These are phyloP conservation scores for Sclerurus mexicanus DNA, from an alignment of 2,113 vertebrate species.

Conservation along the genomic window DNA sequence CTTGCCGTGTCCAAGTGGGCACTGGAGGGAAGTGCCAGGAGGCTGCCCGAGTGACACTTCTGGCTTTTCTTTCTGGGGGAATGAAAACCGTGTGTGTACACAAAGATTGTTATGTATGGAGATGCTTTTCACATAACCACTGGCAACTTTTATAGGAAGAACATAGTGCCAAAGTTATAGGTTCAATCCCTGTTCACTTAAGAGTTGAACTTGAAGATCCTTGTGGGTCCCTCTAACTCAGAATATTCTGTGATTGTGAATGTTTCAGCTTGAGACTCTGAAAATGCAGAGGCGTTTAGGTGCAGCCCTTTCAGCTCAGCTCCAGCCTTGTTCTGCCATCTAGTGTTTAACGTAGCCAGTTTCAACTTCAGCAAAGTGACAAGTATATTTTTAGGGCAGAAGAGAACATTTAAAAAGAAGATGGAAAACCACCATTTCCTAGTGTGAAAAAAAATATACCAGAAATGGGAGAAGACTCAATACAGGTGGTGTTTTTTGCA, in stretches of 20 bases:
- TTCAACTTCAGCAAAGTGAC: background rate
- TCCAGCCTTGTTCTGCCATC: constrained; percentile 70
- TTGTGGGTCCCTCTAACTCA: background rate
- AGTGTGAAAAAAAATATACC: background rate
- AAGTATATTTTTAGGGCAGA: background rate
- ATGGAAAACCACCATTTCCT: background rate
- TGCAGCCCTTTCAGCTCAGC: background rate
- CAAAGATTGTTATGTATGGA: too few species aligned
- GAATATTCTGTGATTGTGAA: background rate
- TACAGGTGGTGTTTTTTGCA: background rate
- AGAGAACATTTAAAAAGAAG: background rate
- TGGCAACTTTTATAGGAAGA: background rate
- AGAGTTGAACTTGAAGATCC: background rate
- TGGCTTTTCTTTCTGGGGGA: background rate
- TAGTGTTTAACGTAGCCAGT: constrained; percentile 6
- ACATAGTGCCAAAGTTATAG: background rate
- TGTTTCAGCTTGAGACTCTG: background rate
- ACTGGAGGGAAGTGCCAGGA: background rate
- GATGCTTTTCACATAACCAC: background rate
- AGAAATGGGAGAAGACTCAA: background rate
- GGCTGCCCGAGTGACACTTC: background rate
- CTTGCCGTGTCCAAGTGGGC: too few species aligned
- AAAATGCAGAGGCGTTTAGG: rapidly evolving
- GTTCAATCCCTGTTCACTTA: background rate
- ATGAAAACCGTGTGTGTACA: rapidly evolving